Conservation (phyloP, 2,797 vertebrate genomes). For the Scarus forsteni region DNA sequence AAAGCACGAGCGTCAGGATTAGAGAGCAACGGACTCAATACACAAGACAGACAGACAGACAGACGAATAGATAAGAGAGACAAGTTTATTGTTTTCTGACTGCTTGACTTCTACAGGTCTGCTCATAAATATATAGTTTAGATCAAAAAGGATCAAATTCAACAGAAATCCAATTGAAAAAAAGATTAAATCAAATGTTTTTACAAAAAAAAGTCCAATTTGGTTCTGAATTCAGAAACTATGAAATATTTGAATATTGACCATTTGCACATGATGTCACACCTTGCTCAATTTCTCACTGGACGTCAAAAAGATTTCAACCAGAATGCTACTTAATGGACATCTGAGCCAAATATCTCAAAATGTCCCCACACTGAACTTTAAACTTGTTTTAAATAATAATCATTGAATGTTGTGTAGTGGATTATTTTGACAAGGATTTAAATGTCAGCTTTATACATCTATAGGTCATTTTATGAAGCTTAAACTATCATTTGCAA, state of each 20-base stretch:
- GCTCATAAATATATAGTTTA: slow-evolving; percentile 54
- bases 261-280: too few species aligned
- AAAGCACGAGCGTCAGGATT: slow-evolving; percentile 88
- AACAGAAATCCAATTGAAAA: neutral
- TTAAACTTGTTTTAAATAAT: too few species aligned
- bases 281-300: too few species aligned
- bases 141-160: slow-evolving; percentile 19
- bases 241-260: slow-evolving; percentile 10
- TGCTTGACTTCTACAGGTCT: slow-evolving; percentile 53
- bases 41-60: slow-evolving; percentile 86
- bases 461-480: too few species aligned
- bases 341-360: too few species aligned
- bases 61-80: slow-evolving; percentile 84
- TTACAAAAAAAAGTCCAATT: slow-evolving; percentile 1
- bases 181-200: slow-evolving; percentile 36
- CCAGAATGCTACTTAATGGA: too few species aligned
- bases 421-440: too few species aligned
- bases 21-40: slow-evolving; percentile 84
- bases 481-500: too few species aligned
- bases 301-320: too few species aligned
- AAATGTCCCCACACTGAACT: too few species aligned
- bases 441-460: too few species aligned
- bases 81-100: slow-evolving; percentile 78
- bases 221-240: slow-evolving; percentile 38
- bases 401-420: too few species aligned